Percentiles rank a stretch among this genome's conserved stretches.
Evolutionary conservation across 1,140 invertebrate species (phyloP).

Genomic region (Drosophila nasuta): DNA sequence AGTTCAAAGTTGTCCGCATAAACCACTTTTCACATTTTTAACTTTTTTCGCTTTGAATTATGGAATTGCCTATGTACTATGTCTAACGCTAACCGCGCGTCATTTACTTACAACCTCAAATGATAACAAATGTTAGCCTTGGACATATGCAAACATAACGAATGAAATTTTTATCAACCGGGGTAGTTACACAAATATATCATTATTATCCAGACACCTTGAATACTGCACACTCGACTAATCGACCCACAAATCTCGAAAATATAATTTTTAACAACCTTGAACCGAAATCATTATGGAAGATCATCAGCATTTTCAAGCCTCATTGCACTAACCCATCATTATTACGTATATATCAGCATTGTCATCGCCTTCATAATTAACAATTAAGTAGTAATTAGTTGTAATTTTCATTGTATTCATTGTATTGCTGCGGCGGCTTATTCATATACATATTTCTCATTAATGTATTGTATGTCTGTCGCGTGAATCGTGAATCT

Average conservation of each 20-base stretch:
- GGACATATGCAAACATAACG: slow-evolving; percentile 9
- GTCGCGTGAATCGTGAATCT: slow-evolving; percentile 55
- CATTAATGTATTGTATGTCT: slow-evolving; percentile 55
- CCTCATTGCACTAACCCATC: slow-evolving; percentile 52
- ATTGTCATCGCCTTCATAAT: slow-evolving; percentile 57
- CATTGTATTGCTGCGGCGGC: slow-evolving; percentile 14
- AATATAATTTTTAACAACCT: slow-evolving; percentile 8
- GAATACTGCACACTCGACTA: slow-evolving; percentile 31
- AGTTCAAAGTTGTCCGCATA: too few relatives aligned
- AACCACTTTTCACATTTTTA: too few relatives aligned
- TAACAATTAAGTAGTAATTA: slow-evolving; percentile 40
- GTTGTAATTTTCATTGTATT: slow-evolving; percentile 21
- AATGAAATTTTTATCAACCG: background rate
- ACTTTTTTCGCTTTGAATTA: too few relatives aligned
- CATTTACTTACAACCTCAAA: background rate
- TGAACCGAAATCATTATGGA: slow-evolving; percentile 23
- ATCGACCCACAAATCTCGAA: slow-evolving; percentile 19
- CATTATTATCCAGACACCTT: slow-evolving; percentile 5
- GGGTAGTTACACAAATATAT: background rate
- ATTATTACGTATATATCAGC: slow-evolving; percentile 34
- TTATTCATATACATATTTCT: slow-evolving; percentile 24
- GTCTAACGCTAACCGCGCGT: background rate
- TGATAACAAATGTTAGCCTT: background rate
- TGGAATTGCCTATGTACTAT: background rate
- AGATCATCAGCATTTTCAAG: slow-evolving; percentile 36